Evolutionary conservation across 2,797 vertebrate species (phyloP), one percentile per base, ranked within the genome.

Genomic region (Molossus molossus): DNA sequence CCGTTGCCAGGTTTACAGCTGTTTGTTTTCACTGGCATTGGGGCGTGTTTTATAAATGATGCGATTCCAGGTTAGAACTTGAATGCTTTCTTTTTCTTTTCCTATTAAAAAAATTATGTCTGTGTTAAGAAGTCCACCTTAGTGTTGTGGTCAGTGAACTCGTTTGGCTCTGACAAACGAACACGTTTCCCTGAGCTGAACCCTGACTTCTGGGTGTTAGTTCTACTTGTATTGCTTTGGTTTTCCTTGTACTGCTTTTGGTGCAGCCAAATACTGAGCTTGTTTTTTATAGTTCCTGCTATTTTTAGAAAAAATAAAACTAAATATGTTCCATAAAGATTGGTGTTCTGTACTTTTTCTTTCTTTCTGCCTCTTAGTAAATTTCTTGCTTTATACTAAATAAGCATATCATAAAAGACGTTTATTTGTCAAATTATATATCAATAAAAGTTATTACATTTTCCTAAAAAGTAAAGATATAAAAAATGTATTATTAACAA

Each of bases 241-340:
- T 96, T 96, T 90, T 94, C 84, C 79, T 89, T 97, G 25, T 86
- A n/a, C 90, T 96, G 83, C 67, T 91, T 91, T 97, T 80, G 58
- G 25, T 96, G 55, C 18, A 27, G 82, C 37, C 77, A 94, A 5
- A 76, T 73, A 55, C 77, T 65, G 50, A 84, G 33, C 50, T 93
- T 96, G 57, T 84, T 96, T 97, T 94, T 96, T 37, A 84, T 72
- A 92, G 76, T 81, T 96, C 12, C 57, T 93, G 76, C 33, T 96
- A 86, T 87, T 97, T 97, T 97, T 96, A 77, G 92, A 70, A 97
- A 96, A 95, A 94, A 84, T 81, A 10, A 91, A 96, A 93, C 94
- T 94, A 87, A 95, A 97, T 55, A 70, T 96, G 15, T 92, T 93
- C 69, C 29, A 7, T 87, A 79, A 94, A 95, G 15, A 83, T 84